Conservation (phyloP, 2,113 vertebrate genomes). For the Ptilorrhoa leucosticta region DNA sequence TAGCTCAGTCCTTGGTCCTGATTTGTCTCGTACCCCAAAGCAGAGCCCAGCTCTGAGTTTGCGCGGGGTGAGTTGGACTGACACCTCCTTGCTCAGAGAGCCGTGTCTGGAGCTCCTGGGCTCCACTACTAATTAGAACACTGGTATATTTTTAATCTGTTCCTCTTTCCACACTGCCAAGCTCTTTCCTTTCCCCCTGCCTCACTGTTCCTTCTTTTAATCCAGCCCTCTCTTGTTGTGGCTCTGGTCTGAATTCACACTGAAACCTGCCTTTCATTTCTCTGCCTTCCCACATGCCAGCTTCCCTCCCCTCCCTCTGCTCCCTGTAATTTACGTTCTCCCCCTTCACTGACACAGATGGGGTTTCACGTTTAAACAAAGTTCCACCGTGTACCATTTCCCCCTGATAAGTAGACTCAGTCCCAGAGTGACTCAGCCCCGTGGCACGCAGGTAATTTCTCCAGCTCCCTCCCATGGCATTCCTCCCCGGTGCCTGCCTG, state of each 20-base stretch:
- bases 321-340: neutral
- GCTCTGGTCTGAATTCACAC: neutral
- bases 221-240: neutral
- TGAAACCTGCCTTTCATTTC: neutral
- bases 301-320: neutral
- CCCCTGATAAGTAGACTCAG: conserved; percentile 9
- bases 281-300: neutral
- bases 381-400: conserved; percentile 58
- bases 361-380: conserved; percentile 8
- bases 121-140: neutral
- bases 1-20: neutral
- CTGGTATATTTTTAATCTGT: neutral
- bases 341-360: neutral
- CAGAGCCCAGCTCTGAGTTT: neutral
- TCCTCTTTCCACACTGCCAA: neutral
- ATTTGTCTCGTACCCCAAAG: neutral
- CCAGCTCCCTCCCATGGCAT: conserved; percentile 7
- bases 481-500: neutral
- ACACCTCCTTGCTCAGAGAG: neutral
- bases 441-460: conserved; percentile 40
- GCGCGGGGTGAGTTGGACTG: neutral
- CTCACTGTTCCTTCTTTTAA: neutral
- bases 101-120: neutral
- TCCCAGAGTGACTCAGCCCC: conserved; percentile 19
- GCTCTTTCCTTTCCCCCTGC: neutral